Conservation (phyloP, 2,113 vertebrate species). For the Stomatorhinus ivindoensis region DNA sequence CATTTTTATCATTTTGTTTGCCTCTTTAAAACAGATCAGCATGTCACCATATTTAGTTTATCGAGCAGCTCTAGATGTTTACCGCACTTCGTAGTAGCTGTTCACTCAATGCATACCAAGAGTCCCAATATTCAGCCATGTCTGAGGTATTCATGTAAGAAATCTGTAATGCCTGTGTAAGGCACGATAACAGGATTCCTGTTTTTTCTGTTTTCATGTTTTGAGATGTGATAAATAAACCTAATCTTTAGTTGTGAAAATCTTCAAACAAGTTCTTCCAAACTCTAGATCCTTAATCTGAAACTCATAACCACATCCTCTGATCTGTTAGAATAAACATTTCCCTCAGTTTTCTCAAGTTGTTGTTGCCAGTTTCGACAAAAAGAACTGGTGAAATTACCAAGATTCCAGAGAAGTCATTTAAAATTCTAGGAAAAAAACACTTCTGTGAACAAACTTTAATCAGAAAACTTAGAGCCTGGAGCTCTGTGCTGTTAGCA, state of each 20-base stretch:
- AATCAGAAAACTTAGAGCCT: neutral
- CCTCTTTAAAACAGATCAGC: neutral
- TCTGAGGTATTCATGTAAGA: neutral
- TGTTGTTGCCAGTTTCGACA: neutral
- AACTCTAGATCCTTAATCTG: neutral
- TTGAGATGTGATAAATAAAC: neutral
- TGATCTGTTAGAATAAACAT: constrained; percentile 1
- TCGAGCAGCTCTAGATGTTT: neutral
- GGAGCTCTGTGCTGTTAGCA: neutral
- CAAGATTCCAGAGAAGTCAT: neutral
- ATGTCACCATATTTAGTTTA: neutral
- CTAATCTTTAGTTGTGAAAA: neutral
- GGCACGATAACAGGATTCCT: neutral
- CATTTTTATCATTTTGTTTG: neutral
- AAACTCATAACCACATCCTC: neutral
- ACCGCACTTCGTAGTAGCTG: neutral
- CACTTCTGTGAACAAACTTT: neutral
- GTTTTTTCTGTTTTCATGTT: neutral
- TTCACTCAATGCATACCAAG: neutral
- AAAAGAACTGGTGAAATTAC: neutral
- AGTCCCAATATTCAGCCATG: neutral
- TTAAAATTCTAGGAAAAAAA: neutral
- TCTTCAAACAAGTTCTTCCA: neutral
- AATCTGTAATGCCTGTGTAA: neutral
- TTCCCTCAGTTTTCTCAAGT: neutral